Evolutionary conservation across 2,113 vertebrate genomes (phyloP).

Genomic region (Fukomys damarensis): DNA sequence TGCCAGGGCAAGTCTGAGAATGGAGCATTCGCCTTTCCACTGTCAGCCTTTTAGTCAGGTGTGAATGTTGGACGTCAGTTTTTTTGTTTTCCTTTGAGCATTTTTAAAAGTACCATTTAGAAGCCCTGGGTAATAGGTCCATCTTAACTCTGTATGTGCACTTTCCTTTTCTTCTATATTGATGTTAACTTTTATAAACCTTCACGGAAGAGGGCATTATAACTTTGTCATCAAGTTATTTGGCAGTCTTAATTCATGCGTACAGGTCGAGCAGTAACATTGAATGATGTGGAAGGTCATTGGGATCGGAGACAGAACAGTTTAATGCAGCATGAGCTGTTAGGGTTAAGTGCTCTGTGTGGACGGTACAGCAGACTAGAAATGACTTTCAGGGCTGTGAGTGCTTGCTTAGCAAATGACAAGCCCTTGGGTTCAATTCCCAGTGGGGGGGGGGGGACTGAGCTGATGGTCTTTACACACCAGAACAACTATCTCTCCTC

Average conservation of each 20-base stretch:
- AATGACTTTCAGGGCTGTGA: not conserved
- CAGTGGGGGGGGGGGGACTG: not conserved
- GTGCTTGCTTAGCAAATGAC: not conserved
- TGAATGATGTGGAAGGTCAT: conserved; percentile 63
- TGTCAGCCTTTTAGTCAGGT: not conserved
- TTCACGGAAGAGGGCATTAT: not conserved
- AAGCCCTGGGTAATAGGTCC: not conserved
- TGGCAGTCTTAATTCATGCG: not conserved
- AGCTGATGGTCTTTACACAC: conserved; percentile 54
- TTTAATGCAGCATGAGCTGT: conserved; percentile 31
- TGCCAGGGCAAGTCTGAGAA: not conserved
- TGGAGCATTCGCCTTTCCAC: conserved; percentile 77
- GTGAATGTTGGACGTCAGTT: not conserved
- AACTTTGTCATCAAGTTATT: conserved; percentile 67
- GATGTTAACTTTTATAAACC: not conserved
- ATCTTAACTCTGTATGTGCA: not conserved
- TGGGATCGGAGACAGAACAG: conserved; percentile 38
- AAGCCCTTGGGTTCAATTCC: not conserved
- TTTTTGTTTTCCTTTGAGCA: not conserved
- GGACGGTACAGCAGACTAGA: conserved; percentile 42
- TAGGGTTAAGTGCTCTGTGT: conserved; percentile 35
- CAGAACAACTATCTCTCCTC: conserved; percentile 8
- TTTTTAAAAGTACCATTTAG: not conserved
- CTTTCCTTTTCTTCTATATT: not conserved
- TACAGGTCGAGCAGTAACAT: conserved; percentile 36